Base-by-base conservation (phyloP, 2,888 invertebrate genomes). In the Mayetiola destructor region DNA sequence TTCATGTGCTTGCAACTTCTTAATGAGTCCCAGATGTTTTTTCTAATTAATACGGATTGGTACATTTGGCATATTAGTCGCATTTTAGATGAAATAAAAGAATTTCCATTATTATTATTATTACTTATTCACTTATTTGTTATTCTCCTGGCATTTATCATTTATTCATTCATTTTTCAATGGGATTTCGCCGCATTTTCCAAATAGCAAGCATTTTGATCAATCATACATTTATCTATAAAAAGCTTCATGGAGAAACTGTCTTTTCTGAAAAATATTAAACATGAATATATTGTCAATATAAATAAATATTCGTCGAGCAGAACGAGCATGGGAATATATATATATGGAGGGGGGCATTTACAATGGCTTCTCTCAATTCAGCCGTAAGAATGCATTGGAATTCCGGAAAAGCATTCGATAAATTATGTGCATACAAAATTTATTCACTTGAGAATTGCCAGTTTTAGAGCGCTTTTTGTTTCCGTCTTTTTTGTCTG, bases 381-480 rank as follows among this genome's bases (percentile, higher is more conserved):
- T 48, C 27, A 23, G 27, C 27, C 48, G 27, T 48, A 27, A 48
- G 27, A 48, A 27, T 27, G 27, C 27, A 27, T 48, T 48, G 27
- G 29, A 16, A 48, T 48, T 48, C 27, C 48, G 27, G n/a, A n/a
- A n/a, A n/a, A n/a, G n/a, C n/a, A n/a, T n/a, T 48, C 48, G 48
- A 48, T 48, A 48, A 48, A n/a, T 48, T 48, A 48, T 48, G 48
- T 27, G 27, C 48, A 48, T 48, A 48, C 27, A 48, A 48, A 48
- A 48, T 42, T 27, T 48, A 27, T 48, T n/a, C 48, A 48, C 48
- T 27, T 48, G 23, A 27, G 23, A 27, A 16, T 27, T n/a, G 14
- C 27, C 18, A 27, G 29, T 23, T 42, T 8, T 23, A n/a, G 27
- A 9, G n/a, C 32, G 12, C 32, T 12, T n/a, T 48, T 48, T 16